A percentile compares a stretch with the other conserved stretches of the same genome.
Evolutionary conservation across 1,140 invertebrate genomes (phyloP).

Genomic region (Drosophila biarmipes): DNA sequence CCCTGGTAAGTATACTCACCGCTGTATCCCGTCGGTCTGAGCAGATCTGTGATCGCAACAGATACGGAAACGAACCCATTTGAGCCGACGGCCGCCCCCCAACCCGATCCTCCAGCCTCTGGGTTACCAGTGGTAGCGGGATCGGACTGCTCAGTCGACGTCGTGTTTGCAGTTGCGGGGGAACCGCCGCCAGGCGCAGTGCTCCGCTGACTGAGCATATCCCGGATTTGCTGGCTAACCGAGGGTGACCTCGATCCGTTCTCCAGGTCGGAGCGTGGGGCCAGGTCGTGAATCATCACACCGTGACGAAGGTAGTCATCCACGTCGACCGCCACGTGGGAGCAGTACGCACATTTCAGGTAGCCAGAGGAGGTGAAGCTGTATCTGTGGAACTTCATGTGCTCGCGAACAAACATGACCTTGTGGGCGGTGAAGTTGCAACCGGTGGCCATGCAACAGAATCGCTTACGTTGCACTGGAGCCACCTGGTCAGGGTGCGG

Average conservation of each 20-base stretch:
- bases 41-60: constrained; percentile 9
- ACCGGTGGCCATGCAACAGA: constrained; percentile 60
- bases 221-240: constrained; percentile 44
- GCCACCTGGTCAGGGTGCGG: too few species aligned
- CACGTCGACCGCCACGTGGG: constrained; percentile 36
- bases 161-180: background rate
- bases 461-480: constrained; percentile 24
- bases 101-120: background rate
- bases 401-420: constrained; percentile 51
- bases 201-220: constrained; percentile 30
- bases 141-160: too few species aligned
- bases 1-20: constrained; percentile 38
- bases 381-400: constrained; percentile 60
- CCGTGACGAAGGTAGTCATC: constrained; percentile 56
- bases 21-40: constrained; percentile 26
- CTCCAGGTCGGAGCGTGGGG: constrained; percentile 31
- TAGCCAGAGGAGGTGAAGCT: constrained; percentile 40
- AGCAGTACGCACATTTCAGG: constrained; percentile 53
- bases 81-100: background rate
- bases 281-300: constrained; percentile 45
- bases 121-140: background rate
- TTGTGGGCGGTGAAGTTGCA: constrained; percentile 53
- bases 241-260: background rate
- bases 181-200: too few species aligned
- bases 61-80: background rate